phyloP scores from a whole-genome alignment of 2,888 invertebrate genomes.

The Galeopsomyia nigrocyanea region DNA sequence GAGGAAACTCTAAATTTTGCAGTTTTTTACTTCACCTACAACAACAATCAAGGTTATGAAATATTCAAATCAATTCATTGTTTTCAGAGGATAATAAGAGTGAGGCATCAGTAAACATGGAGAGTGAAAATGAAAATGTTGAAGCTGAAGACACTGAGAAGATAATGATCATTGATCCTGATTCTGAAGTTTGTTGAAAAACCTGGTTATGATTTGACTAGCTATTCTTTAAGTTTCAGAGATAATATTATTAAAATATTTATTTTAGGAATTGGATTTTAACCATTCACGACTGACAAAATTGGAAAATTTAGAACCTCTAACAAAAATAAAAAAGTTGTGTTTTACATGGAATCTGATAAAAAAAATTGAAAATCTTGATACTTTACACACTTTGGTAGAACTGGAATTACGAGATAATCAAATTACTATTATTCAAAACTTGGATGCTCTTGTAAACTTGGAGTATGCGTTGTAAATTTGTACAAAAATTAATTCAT shows the following conservation, averaged over 20 bases:
- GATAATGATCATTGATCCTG: slow-evolving; percentile 77
- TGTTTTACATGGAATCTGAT: slow-evolving; percentile 96
- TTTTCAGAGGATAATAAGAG: slow-evolving; percentile 51
- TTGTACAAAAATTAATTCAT: slow-evolving; percentile 18
- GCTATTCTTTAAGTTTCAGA: background rate
- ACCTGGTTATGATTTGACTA: slow-evolving; percentile 22
- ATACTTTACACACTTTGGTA: slow-evolving; percentile 80
- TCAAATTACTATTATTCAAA: slow-evolving; percentile 93
- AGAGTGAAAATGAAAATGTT: slow-evolving; percentile 54
- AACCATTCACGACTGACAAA: slow-evolving; percentile 90
- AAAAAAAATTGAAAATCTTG: slow-evolving; percentile 91
- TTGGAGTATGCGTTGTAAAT: slow-evolving; percentile 79
- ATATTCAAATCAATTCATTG: slow-evolving; percentile 7
- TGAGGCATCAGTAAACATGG: slow-evolving; percentile 57
- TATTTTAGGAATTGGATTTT: slow-evolving; percentile 80
- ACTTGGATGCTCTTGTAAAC: slow-evolving; percentile 87
- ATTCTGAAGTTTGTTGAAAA: slow-evolving; percentile 68
- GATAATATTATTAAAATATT: slow-evolving; percentile 1
- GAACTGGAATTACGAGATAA: slow-evolving; percentile 98
- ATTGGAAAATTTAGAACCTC: slow-evolving; percentile 85
- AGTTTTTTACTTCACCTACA: background rate
- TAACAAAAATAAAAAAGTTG: slow-evolving; percentile 82
- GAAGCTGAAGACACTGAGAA: slow-evolving; percentile 71
- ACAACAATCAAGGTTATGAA: slow-evolving; percentile 13
- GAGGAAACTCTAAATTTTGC: background rate